Evolutionary conservation across 2,113 vertebrate genomes (phyloP).

Genomic region (Xiphophorus hellerii): DNA sequence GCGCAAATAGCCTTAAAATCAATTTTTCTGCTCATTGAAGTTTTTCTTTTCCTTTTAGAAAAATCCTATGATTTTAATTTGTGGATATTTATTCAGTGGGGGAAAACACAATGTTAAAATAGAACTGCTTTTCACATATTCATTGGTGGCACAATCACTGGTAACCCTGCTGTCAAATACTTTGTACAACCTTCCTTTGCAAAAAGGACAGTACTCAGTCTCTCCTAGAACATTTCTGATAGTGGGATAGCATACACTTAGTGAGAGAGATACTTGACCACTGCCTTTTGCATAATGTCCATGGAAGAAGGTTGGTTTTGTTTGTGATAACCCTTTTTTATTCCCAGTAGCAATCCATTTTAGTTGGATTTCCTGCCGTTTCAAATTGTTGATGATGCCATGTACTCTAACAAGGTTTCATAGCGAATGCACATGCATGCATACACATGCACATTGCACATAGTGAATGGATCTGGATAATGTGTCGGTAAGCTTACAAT

Average conservation of each 20-base stretch:
- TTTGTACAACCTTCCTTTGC: too few relatives aligned
- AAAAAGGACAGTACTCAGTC: too few relatives aligned
- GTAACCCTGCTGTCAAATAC: too few relatives aligned
- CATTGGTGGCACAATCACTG: too few relatives aligned
- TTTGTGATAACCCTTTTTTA: too few relatives aligned
- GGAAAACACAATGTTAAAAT: background rate
- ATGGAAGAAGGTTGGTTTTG: too few relatives aligned
- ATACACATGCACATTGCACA: too few relatives aligned
- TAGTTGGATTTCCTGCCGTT: background rate
- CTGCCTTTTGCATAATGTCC: background rate
- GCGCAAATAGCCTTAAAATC: background rate
- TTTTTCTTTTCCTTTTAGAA: background rate
- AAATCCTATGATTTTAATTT: background rate
- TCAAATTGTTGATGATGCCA: background rate
- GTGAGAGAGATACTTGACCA: background rate
- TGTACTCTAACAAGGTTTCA: background rate
- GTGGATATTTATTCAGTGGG: background rate
- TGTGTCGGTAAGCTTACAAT: too few relatives aligned
- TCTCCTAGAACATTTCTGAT: too few relatives aligned
- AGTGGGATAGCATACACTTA: background rate
- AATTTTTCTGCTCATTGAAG: background rate
- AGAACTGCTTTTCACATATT: background rate
- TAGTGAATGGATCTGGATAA: too few relatives aligned
- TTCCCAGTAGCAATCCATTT: too few relatives aligned
- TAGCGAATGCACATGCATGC: background rate